Base-by-base conservation (phyloP, 1,140 invertebrate species). In the Steinernema khuongi region DNA sequence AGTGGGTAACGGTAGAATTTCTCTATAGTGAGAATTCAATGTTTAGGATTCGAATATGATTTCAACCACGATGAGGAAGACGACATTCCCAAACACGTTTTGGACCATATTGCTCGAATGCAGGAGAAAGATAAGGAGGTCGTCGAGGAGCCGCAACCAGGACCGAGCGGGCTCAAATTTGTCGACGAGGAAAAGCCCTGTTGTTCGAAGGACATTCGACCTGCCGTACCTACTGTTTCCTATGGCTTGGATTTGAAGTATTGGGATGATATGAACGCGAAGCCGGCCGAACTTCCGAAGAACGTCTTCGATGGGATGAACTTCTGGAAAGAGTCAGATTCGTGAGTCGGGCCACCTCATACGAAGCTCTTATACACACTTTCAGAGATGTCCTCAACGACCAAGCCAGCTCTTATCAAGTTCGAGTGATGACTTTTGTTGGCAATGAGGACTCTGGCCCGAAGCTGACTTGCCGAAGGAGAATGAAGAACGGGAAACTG, bases 161-260 rank as follows among this genome's bases (percentile, higher is more conserved):
- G 50, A 7, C 50, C 50, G 11, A 60, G 50, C 19, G 50, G 50
- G 4, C 14, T 60, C 7, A 11, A 7, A 22, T n/a, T 60, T 17
- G 50, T 60, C 50, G 19, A 60, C 26, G 50, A 60, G 14, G 14
- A 60, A 22, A 60, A 60, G 22, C 50, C 50, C 4, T 60, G 50
- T 26, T 17, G 50, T 22, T 60, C 50, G 4, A 60, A 60, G 50
- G 50, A 60, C 19, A 26, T 60, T 17, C 11, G 22, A 22, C 50
- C 50, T 11, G 4, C 2, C 0, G 60, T 79, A 11, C 80, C 81
- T 4, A 74, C 32, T 43, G 18, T 81, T 0, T 18, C 67, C 17
- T 82, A 71, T 41, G 80, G 79, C 2, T 73, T 83, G 33, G 80
- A 81, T 71, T 67, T 81, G 2, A 83, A 84, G 31, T 81, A 81